Conservation (phyloP, 2,888 invertebrate genomes). For the Cinara cedri region DNA sequence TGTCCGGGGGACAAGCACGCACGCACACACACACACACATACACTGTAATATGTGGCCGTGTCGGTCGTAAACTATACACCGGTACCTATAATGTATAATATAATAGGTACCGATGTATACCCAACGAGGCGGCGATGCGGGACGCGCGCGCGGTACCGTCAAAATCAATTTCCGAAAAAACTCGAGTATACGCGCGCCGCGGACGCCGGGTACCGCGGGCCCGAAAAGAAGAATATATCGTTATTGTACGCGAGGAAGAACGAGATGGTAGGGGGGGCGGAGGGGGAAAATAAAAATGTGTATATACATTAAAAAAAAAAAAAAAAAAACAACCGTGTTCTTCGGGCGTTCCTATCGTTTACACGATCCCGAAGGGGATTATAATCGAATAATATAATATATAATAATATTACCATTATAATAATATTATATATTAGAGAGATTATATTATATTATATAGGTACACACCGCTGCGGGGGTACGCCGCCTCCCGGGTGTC, state of each 20-base stretch:
- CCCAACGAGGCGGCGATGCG: neutral
- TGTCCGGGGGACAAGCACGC: slow-evolving; percentile 16
- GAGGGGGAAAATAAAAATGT: too few species aligned
- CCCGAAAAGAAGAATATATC: neutral
- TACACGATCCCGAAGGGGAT: slow-evolving; percentile 54
- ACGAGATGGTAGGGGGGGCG: too few species aligned
- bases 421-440: too few species aligned
- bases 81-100: neutral
- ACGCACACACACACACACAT: too few species aligned
- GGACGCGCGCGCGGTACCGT: slow-evolving; percentile 33
- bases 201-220: too few species aligned
- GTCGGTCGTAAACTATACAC: slow-evolving; percentile 37
- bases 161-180: slow-evolving; percentile 47
- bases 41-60: slow-evolving; percentile 14
- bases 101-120: slow-evolving; percentile 3
- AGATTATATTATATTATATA: slow-evolving; percentile 51
- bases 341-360: slow-evolving; percentile 40
- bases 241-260: neutral
- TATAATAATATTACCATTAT: slow-evolving; percentile 54
- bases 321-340: slow-evolving; percentile 35
- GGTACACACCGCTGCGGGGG: neutral
- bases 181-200: too few species aligned
- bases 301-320: slow-evolving; percentile 10
- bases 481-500: slow-evolving; percentile 45
- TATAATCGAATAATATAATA: slow-evolving; percentile 57